Conservation (phyloP, 2,888 invertebrate genomes). For the Mesorhabditis sp. region DNA sequence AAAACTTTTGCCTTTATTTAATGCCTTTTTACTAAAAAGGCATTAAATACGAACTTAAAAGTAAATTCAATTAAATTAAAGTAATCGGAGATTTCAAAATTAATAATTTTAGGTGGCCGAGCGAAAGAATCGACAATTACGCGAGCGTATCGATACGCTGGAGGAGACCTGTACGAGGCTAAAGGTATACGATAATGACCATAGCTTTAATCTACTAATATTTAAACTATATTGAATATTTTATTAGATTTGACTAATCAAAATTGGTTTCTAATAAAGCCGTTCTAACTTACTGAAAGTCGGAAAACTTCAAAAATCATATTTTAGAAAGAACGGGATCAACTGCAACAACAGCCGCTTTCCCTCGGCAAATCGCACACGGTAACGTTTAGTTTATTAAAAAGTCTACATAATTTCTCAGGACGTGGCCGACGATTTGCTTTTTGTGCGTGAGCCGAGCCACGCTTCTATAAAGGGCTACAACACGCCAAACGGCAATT, state of each 20-base stretch:
- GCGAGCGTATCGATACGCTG: not conserved
- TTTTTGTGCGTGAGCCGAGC: not conserved
- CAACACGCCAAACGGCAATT: not conserved
- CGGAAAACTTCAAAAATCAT: not conserved
- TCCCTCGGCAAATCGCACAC: too few relatives aligned
- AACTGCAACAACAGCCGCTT: not conserved
- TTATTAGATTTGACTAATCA: too few relatives aligned
- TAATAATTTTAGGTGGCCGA: not conserved
- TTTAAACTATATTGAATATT: not conserved
- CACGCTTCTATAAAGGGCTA: not conserved
- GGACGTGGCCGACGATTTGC: conserved; percentile 2
- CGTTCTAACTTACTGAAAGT: not conserved
- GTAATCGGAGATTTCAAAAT: too few relatives aligned
- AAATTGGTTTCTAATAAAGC: not conserved
- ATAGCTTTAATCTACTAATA: not conserved
- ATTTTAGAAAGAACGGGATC: conserved; percentile 6
- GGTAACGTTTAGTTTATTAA: too few relatives aligned
- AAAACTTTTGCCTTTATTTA: too few relatives aligned
- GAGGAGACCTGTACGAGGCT: not conserved
- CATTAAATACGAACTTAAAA: too few relatives aligned
- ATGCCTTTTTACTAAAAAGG: too few relatives aligned
- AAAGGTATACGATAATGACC: not conserved
- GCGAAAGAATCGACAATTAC: not conserved
- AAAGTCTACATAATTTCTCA: too few relatives aligned
- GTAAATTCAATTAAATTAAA: too few relatives aligned